Conservation (phyloP, 2,888 invertebrate species). For the Dastarcus helophoroides region DNA sequence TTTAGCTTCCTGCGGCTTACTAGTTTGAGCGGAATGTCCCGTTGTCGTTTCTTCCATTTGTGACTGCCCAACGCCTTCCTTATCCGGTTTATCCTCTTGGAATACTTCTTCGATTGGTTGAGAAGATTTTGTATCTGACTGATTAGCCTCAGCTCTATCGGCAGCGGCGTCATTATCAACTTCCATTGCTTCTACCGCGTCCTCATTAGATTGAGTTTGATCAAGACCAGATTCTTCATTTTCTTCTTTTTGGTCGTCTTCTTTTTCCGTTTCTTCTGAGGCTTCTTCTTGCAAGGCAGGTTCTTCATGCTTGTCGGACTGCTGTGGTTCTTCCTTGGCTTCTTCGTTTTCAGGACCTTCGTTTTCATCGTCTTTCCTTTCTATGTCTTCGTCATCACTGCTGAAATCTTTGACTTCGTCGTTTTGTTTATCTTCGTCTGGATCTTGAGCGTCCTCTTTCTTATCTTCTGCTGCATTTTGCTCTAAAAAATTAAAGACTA, state of each 20-base stretch:
- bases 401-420: slow-evolving; percentile 15
- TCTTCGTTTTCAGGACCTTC: slow-evolving; percentile 21
- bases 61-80: slow-evolving; percentile 61
- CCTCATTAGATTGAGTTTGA: slow-evolving; percentile 32
- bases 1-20: slow-evolving; percentile 26
- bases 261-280: slow-evolving; percentile 17
- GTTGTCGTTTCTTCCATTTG: slow-evolving; percentile 59
- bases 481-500: slow-evolving; percentile 31
- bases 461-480: slow-evolving; percentile 26
- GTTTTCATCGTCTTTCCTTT: slow-evolving; percentile 24
- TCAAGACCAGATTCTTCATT: slow-evolving; percentile 28
- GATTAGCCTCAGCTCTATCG: slow-evolving; percentile 39
- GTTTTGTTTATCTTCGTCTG: slow-evolving; percentile 27
- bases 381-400: slow-evolving; percentile 20
- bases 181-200: slow-evolving; percentile 37
- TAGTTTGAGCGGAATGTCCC: slow-evolving; percentile 49
- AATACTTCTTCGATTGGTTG: slow-evolving; percentile 40
- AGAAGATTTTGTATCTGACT: slow-evolving; percentile 24
- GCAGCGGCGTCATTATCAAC: slow-evolving; percentile 35
- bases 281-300: slow-evolving; percentile 23
- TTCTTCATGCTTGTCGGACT: slow-evolving; percentile 35
- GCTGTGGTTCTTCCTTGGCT: slow-evolving; percentile 23
- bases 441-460: slow-evolving; percentile 32
- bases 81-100: slow-evolving; percentile 49
- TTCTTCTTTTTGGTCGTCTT: slow-evolving; percentile 34